Evolutionary conservation across 2,888 invertebrate species (phyloP), one percentile per base, ranked within the genome.

Genomic region (Limulus polyphemus): DNA sequence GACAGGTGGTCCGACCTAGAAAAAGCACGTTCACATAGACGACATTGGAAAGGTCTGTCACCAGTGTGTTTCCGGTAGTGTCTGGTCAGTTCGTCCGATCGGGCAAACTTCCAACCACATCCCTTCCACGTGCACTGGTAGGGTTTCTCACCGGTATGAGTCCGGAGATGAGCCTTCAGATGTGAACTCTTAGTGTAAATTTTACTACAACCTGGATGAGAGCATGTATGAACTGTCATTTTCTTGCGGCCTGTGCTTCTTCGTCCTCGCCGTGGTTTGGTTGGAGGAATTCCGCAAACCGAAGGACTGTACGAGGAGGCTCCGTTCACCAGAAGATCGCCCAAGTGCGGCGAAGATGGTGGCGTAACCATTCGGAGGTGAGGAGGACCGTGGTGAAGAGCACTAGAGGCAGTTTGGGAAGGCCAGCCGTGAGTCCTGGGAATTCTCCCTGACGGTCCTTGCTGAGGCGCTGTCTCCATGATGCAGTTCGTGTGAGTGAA

Each of bases 81-180:
- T 56, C 83, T 76, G 0, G 83, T 83, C 62, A 83, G 77, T 71
- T 83, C 83, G 71, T 83, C 83, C 10, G 82, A 82, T 49, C 83
- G 74, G 10, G 83, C 83, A 73, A 83, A 83, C 73, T 81, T 81
- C 80, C 82, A 82, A 1, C 80, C 81, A 69, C 80, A 79, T 1
- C 81, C 82, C 69, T 79, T 79, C 83, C 83, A 84, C 67, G 76
- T 79, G 72, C 83, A 84, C 70, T 78, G 78, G 74, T 83, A 83
- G 4, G 83, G 83, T 72, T 84, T 84, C 74, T 84, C 83, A 0
- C 83, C 83, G 7, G 83, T 83, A 73, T 83, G 83, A 4, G 82
- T 83, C 59, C 83, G 73, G 52, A 81, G 75, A 70, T 83, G 82
- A 11, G 82, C 82, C 75, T 83, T 82, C 60, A 83, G 75, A 71